phyloP scores from a whole-genome alignment of 2,888 invertebrate genomes.

The Mechanitis mazaeus region DNA sequence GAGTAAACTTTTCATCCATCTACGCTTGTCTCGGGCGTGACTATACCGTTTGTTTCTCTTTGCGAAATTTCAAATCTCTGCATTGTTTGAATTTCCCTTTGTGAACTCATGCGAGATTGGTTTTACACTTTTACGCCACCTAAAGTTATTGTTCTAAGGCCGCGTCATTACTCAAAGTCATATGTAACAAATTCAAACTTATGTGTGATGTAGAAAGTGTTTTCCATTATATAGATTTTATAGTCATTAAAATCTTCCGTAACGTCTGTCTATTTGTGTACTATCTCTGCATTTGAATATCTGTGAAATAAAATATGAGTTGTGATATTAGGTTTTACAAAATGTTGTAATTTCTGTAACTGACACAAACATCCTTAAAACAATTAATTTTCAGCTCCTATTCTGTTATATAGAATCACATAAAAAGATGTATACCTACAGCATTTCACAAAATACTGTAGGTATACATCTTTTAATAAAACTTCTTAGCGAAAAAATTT shows the following conservation, averaged over 20 bases:
- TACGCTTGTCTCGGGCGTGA: conserved; percentile 28
- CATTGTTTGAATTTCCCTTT: conserved; percentile 50
- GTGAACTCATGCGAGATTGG: conserved; percentile 59
- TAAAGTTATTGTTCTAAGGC: conserved; percentile 69
- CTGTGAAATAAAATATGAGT: too few relatives aligned
- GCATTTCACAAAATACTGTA: background rate
- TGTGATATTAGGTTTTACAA: too few relatives aligned
- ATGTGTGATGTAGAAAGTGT: conserved; percentile 50
- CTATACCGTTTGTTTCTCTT: conserved; percentile 29
- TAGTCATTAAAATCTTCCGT: conserved; percentile 9
- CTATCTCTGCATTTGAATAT: background rate
- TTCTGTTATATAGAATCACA: too few relatives aligned
- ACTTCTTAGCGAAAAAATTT: conserved; percentile 60
- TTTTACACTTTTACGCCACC: conserved; percentile 60
- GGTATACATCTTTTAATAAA: conserved; percentile 22
- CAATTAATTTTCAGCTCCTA: background rate
- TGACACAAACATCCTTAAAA: background rate
- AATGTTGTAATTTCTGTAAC: too few relatives aligned
- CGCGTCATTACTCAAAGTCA: conserved; percentile 68
- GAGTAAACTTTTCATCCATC: conserved; percentile 33
- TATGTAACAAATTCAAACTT: conserved; percentile 57
- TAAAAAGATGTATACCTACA: too few relatives aligned
- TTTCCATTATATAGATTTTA: conserved; percentile 43
- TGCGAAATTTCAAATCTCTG: conserved; percentile 37
- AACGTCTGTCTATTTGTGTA: background rate